These are phyloP conservation scores for Orientallactaga sibirica DNA, from an alignment of 2,797 vertebrate species.

Conservation along the genomic window DNA sequence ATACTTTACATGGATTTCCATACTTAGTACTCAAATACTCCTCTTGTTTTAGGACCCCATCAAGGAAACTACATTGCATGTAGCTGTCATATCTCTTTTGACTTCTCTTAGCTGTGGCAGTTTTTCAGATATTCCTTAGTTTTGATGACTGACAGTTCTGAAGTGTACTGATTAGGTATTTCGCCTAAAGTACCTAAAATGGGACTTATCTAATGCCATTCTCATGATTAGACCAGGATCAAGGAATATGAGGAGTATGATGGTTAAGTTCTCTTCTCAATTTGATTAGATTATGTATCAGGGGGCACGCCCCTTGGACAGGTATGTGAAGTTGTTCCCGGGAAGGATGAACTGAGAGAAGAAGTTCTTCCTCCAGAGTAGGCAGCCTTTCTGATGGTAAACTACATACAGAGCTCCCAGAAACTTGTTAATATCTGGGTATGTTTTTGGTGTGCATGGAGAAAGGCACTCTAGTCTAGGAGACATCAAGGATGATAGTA, in stretches of 20 bases:
- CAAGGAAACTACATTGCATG: not conserved
- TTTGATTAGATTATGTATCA: too few species aligned
- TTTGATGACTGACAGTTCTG: conserved; percentile 41
- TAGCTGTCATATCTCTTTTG: not conserved
- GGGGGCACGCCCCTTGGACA: too few species aligned
- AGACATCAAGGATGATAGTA: not conserved
- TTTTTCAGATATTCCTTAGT: conserved; percentile 45
- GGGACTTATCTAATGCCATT: conserved; percentile 5
- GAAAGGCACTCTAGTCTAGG: not conserved
- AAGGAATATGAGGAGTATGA: not conserved
- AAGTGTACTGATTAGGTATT: conserved; percentile 28
- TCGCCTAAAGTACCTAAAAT: not conserved
- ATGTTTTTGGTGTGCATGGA: not conserved
- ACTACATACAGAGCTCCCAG: not conserved
- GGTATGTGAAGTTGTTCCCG: too few species aligned
- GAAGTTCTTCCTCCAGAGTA: too few species aligned
- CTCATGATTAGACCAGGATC: conserved; percentile 6
- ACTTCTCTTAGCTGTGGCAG: not conserved
- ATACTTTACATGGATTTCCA: not conserved
- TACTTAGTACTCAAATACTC: not conserved
- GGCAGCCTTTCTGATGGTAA: too few species aligned
- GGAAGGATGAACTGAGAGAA: too few species aligned
- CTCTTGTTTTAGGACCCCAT: conserved; percentile 28
- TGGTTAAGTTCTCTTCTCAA: not conserved
- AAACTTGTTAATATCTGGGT: not conserved